phyloP scores from a whole-genome alignment of 2,797 vertebrate genomes.

The Gastrophryne carolinensis region DNA sequence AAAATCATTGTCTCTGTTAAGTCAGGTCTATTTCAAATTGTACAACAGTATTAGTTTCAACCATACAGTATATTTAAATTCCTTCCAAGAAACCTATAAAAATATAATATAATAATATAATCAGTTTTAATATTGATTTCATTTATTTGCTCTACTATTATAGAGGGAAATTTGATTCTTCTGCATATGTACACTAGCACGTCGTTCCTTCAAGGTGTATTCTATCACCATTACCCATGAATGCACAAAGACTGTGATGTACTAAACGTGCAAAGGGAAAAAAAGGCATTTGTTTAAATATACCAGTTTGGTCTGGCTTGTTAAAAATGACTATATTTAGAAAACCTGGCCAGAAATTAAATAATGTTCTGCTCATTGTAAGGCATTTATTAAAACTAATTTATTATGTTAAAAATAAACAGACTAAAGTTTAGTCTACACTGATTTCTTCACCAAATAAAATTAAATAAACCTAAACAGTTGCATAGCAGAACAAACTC shows the following conservation, averaged over 20 bases:
- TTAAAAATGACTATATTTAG: slow-evolving; percentile 36
- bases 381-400: neutral
- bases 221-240: neutral
- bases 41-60: too few species aligned
- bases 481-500: neutral
- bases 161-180: too few species aligned
- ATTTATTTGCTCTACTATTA: too few species aligned
- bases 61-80: too few species aligned
- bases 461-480: slow-evolving; percentile 15
- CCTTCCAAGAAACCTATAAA: too few species aligned
- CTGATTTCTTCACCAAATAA: slow-evolving; percentile 31
- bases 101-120: too few species aligned
- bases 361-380: slow-evolving; percentile 28
- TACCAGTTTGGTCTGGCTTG: slow-evolving; percentile 8
- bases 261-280: neutral
- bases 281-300: slow-evolving; percentile 24
- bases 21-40: too few species aligned
- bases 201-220: too few species aligned
- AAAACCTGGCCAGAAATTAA: slow-evolving; percentile 38
- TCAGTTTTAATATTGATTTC: too few species aligned
- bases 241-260: neutral
- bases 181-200: too few species aligned
- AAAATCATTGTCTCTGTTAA: too few species aligned
- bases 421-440: slow-evolving; percentile 45
- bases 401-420: slow-evolving; percentile 41